Conservation (phyloP, 2,113 vertebrate species). For the Mixornis gularis region DNA sequence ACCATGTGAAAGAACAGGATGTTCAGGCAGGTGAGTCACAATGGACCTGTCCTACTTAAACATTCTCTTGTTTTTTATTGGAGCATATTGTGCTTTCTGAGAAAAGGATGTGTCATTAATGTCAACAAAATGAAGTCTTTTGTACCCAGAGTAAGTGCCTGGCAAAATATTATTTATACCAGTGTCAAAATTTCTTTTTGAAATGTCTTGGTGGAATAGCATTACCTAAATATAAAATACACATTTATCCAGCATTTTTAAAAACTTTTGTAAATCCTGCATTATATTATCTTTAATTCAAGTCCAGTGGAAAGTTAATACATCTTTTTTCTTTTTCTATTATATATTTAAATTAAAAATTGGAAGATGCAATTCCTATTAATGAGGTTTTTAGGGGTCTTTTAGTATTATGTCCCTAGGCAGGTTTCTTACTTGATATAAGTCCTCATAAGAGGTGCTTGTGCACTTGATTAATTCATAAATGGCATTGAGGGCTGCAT, state of each 20-base stretch:
- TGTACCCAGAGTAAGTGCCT: slow-evolving; percentile 7
- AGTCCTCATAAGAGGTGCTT: slow-evolving; percentile 68
- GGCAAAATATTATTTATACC: slow-evolving; percentile 29
- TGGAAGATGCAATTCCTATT: slow-evolving; percentile 69
- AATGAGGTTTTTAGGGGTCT: slow-evolving; percentile 73
- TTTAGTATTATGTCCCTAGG: slow-evolving; percentile 72
- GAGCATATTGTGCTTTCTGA: background rate
- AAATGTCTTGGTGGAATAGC: background rate
- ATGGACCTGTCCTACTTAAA: slow-evolving; percentile 9
- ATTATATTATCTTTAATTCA: slow-evolving; percentile 54
- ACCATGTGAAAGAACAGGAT: background rate
- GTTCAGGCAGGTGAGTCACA: slow-evolving; percentile 20
- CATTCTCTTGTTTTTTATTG: slow-evolving; percentile 22
- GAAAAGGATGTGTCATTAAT: slow-evolving; percentile 2
- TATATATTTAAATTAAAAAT: slow-evolving; percentile 76
- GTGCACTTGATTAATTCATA: slow-evolving; percentile 75
- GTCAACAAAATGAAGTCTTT: slow-evolving; percentile 43
- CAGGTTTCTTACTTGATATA: slow-evolving; percentile 56
- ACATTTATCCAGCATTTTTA: slow-evolving; percentile 56
- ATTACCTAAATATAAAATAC: slow-evolving; percentile 31
- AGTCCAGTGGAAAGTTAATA: slow-evolving; percentile 52
- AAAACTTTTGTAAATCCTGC: slow-evolving; percentile 39
- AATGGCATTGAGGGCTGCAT: slow-evolving; percentile 54
- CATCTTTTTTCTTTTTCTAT: slow-evolving; percentile 69
- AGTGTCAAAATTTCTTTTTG: slow-evolving; percentile 28